Evolutionary conservation across 1,140 invertebrate species (phyloP).

Genomic region (Scaptomyza graminum): DNA sequence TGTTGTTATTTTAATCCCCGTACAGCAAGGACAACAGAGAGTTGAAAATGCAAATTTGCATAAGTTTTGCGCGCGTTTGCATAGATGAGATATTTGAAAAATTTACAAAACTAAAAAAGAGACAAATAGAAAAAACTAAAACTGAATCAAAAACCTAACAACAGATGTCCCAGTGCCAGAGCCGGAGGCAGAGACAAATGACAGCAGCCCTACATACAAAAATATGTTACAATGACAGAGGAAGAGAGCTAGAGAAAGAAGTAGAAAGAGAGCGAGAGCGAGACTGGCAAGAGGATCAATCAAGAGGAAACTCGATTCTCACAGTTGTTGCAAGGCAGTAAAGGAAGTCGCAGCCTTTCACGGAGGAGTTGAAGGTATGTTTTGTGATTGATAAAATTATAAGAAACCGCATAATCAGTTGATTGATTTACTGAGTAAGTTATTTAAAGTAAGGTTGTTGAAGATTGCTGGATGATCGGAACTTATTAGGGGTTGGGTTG

Average conservation of each 20-base stretch:
- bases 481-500: too few species aligned
- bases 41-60: conserved; percentile 61
- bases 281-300: conserved; percentile 3
- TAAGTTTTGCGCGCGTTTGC: conserved; percentile 58
- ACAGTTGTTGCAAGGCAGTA: conserved; percentile 20
- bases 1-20: conserved; percentile 41
- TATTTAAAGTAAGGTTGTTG: too few species aligned
- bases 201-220: not conserved
- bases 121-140: conserved; percentile 4
- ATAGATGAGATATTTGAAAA: conserved; percentile 50
- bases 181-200: not conserved
- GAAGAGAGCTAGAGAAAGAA: not conserved
- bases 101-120: conserved; percentile 20
- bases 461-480: too few species aligned
- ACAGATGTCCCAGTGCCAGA: conserved; percentile 28
- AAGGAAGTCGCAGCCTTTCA: conserved; percentile 10
- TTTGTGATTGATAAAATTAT: too few species aligned
- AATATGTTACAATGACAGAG: not conserved
- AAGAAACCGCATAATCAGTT: too few species aligned
- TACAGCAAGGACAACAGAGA: conserved; percentile 38
- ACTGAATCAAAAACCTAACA: conserved; percentile 20
- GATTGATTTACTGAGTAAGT: too few species aligned
- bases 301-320: not conserved
- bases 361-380: conserved; percentile 8
- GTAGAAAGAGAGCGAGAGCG: not conserved